Evolutionary conservation across 2,888 invertebrate species (phyloP).

Genomic region (Ophioninae sp.): DNA sequence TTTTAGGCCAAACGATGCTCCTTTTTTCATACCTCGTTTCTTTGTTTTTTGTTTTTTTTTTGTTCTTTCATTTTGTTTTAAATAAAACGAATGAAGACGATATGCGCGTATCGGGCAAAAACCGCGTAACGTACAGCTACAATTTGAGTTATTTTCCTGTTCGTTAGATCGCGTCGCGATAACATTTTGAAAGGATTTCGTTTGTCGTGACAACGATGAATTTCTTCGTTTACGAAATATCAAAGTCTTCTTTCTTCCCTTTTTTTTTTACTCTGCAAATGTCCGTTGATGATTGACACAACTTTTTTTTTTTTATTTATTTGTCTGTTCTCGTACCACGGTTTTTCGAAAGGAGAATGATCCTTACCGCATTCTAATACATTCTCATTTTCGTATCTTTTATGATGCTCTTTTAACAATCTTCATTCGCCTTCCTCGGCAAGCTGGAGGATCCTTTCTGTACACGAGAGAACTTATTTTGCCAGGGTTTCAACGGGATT

Average conservation of each 20-base stretch:
- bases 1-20: slow-evolving; percentile 66
- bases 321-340: slow-evolving; percentile 10
- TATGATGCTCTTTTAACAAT: background rate
- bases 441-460: slow-evolving; percentile 54
- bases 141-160: slow-evolving; percentile 5
- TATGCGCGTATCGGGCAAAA: slow-evolving; percentile 34
- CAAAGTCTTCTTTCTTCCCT: slow-evolving; percentile 6
- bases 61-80: slow-evolving; percentile 13
- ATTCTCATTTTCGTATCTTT: background rate
- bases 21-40: slow-evolving; percentile 39
- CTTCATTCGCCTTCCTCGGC: slow-evolving; percentile 29
- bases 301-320: slow-evolving; percentile 42
- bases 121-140: slow-evolving; percentile 12
- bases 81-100: slow-evolving; percentile 29
- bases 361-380: slow-evolving; percentile 15
- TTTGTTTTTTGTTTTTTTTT: slow-evolving; percentile 30
- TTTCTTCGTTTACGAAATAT: slow-evolving; percentile 21
- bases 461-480: slow-evolving; percentile 34
- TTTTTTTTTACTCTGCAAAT: slow-evolving; percentile 17
- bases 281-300: slow-evolving; percentile 38
- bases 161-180: slow-evolving; percentile 14
- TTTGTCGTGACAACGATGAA: slow-evolving; percentile 5
- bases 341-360: slow-evolving; percentile 55
- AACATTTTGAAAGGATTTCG: slow-evolving; percentile 5
- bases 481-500: slow-evolving; percentile 14